Evolutionary conservation across 2,888 invertebrate genomes (phyloP), one percentile per base, ranked within the genome.

Genomic region (Holacanthella duospinosa): DNA sequence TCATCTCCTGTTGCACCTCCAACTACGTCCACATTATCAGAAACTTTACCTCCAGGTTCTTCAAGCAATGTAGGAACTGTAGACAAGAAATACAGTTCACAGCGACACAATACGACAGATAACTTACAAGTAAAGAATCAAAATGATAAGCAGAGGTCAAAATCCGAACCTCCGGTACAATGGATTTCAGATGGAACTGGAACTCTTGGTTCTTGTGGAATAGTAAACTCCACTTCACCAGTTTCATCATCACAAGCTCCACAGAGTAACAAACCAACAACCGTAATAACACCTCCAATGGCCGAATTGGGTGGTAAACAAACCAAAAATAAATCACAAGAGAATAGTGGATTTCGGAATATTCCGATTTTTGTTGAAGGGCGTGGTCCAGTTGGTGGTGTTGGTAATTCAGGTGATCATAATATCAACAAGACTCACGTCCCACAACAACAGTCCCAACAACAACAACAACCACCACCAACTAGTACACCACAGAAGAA

Each of bases 301-400:
- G n/a, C 48, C n/a, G 19, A 48, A 21, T 21, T 48, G 4, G 48
- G 48, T 48, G 48, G 48, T 16, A 4, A 21, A 9, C 48, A 9
- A 9, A 48, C 16, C 48, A 48, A 48, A 21, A 21, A 21, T 4
- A 9, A 48, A 48, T 21, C 12, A n/a, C 48, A 48, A 48, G 19
- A 48, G n/a, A 21, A 48, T 9, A 21, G 21, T 21, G 48, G 48
- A 4, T 9, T 9, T 16, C 82, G 91, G 66, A 87, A 89, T 74
- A 91, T 92, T 77, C 92, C 92, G 26, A 92, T 92, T 68, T 87
- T 88, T 75, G 88, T 92, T 0, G 92, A 93, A 77, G 90, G 90
- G 6, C 81, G 28, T 1, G 54, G 54, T 2, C 29, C 59, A n/a
- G 1, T 28, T 21, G 2, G 4, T 21, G 60, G 60, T 2, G 1